Base-by-base conservation (phyloP, 1,140 invertebrate species). In the Aphelinus certus region DNA sequence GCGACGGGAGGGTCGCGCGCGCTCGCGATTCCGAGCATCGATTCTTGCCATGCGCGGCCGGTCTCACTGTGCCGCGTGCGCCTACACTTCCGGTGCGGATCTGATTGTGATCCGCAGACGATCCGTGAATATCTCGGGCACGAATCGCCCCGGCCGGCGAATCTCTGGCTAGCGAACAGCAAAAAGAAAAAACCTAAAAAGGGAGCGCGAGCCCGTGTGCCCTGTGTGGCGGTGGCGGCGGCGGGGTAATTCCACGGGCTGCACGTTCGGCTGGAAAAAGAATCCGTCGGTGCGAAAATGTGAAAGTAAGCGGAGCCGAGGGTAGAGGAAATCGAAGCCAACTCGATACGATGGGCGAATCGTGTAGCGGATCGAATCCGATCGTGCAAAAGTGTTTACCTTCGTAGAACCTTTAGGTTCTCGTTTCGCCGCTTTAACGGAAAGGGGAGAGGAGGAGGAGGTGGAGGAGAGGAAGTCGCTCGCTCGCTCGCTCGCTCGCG, bases 121-220 rank as follows among this genome's bases (percentile, higher is more conserved):
- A n/a, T 67, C 71, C 65, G 65, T 67, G 69, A 76, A 76, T 76
- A 71, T 61, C 26, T 53, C 65, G 65, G 56, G 53, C 43, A 53
- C 51, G 51, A 6, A 53, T 53, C 4, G 51, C 51, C 51, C 51
- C 51, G 51, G 9, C 26, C 26, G 26, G 26, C 26, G 26, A 26
- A 26, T 26, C 26, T 26, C 26, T 26, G 26, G 26, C 26, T 26
- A 26, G 26, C 26, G 26, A 26, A 26, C 26, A 26, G 26, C 26
- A 26, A 26, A 26, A 26, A 26, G 26, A 26, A 26, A 26, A 26
- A 26, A 26, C 26, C 26, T 26, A 26, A 26, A 26, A 26, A 26
- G 26, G 26, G 26, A 26, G 26, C 26, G 26, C 26, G 26, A 26
- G 26, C 26, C 26, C 26, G 26, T 26, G 26, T 26, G 26, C 26